phyloP scores from a whole-genome alignment of 2,888 invertebrate species.

The Callosobruchus maculatus region DNA sequence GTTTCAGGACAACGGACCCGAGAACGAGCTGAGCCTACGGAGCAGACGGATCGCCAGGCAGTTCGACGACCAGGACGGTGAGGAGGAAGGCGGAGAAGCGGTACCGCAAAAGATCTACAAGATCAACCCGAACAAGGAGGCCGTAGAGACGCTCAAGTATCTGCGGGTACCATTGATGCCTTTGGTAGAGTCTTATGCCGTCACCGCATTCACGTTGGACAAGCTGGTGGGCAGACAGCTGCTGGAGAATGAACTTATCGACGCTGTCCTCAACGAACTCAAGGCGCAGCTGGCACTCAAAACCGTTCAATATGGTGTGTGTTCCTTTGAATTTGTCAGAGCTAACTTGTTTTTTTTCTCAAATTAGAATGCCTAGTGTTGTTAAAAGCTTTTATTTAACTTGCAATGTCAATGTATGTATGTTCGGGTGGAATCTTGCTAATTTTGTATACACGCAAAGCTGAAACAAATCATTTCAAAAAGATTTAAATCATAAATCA shows the following conservation, averaged over 20 bases:
- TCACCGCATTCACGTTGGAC: conserved; percentile 59
- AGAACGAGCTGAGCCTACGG: conserved; percentile 54
- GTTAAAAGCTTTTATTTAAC: too few species aligned
- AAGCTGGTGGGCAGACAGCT: conserved; percentile 55
- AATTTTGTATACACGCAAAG: too few species aligned
- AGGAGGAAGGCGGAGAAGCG: conserved; percentile 43
- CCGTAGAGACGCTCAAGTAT: conserved; percentile 35
- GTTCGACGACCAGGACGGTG: conserved; percentile 39
- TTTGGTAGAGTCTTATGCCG: conserved; percentile 70
- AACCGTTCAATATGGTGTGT: conserved; percentile 32
- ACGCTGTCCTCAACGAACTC: conserved; percentile 63
- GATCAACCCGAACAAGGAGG: conserved; percentile 28
- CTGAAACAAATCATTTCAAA: too few species aligned
- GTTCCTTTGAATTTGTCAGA: too few species aligned
- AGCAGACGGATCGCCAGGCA: conserved; percentile 53
- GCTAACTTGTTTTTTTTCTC: too few species aligned
- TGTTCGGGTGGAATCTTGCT: too few species aligned
- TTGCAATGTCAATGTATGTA: too few species aligned
- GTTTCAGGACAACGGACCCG: conserved; percentile 28
- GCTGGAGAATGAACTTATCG: conserved; percentile 65
- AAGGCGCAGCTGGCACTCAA: conserved; percentile 60
- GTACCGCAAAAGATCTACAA: conserved; percentile 36
- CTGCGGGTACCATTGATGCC: conserved; percentile 64
- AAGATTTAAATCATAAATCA: too few species aligned
- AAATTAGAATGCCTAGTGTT: too few species aligned